Base-by-base conservation (phyloP, 1,140 invertebrate species). In the Drosophila asahinai region DNA sequence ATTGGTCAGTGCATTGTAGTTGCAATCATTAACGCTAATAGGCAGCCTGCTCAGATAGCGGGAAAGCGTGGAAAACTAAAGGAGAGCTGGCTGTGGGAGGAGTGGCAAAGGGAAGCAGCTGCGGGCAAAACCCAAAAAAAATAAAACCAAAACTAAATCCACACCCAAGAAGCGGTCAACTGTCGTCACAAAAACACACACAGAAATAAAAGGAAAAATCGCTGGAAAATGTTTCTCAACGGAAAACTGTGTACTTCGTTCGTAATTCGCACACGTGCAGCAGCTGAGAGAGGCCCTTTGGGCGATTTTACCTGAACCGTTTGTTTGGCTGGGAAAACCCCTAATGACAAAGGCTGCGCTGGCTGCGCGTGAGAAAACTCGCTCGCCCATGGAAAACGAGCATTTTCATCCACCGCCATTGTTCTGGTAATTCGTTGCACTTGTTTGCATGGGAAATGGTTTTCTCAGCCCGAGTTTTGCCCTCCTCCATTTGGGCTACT, bases 21-120 rank as follows among this genome's bases (percentile, higher is more conserved):
- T 64, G 81, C 79, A 90, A 86, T 90, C 86, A 90, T 90, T 91
- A 90, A 79, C 86, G 79, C 82, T 86, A 90, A 90, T 91, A 90
- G 81, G 71, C 79, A 52, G 57, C 64, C 74, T 47, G 54, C 57
- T 27, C 67, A 55, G 67, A 73, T 74, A 73, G 43, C 38, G 42
- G 47, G 38, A 66, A 48, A 57, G 72, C 64, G 71, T 40, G 54
- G 54, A 57, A 57, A 57, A 57, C 54, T 42, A 15, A 30, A 22
- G 27, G 36, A 47, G 47, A 51, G 19, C 5, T 17, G 33, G 30
- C 38, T 36, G 72, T 40, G 65, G 27, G 63, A 33, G 61, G 45
- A 66, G 42, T 22, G 38, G 36, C 25, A 74, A 55, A 49, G 57
- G 61, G 45, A 72, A 43, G 27, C 72, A 77, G 73, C 80, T 81